Conservation (phyloP, 2,888 invertebrate species). For the Phrixothrix hirtus region DNA sequence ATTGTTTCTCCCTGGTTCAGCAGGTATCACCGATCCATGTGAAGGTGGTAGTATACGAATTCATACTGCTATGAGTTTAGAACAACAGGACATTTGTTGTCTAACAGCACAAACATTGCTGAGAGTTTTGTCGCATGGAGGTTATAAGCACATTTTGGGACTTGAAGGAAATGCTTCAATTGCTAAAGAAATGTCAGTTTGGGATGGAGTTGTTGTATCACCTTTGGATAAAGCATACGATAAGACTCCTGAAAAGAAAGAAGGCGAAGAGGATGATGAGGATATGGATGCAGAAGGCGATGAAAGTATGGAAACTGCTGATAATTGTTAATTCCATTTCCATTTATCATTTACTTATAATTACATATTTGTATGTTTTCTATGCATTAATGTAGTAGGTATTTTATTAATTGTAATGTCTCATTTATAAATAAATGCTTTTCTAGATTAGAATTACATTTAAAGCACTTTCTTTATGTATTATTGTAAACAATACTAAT, state of each 20-base stretch:
- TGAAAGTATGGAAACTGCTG: slow-evolving; percentile 60
- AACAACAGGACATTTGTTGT: slow-evolving; percentile 92
- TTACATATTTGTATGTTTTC: neutral
- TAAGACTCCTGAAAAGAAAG: slow-evolving; percentile 75
- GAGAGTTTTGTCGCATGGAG: slow-evolving; percentile 89
- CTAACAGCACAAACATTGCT: slow-evolving; percentile 91
- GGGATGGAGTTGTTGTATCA: slow-evolving; percentile 95
- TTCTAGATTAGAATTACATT: too few species aligned
- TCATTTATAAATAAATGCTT: too few species aligned
- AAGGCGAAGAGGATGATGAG: slow-evolving; percentile 70
- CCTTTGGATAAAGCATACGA: slow-evolving; percentile 94
- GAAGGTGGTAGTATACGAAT: slow-evolving; percentile 87
- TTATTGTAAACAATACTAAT: too few species aligned
- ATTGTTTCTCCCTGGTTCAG: slow-evolving; percentile 91
- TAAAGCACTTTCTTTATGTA: too few species aligned
- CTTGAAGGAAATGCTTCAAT: slow-evolving; percentile 62
- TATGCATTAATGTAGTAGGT: neutral
- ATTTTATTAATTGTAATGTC: too few species aligned
- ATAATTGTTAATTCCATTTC: slow-evolving; percentile 35
- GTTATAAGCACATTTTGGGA: slow-evolving; percentile 88
- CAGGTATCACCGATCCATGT: slow-evolving; percentile 92
- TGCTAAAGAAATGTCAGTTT: slow-evolving; percentile 87
- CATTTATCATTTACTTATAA: neutral
- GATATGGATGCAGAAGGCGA: slow-evolving; percentile 68
- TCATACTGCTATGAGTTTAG: slow-evolving; percentile 86